phyloP scores from a whole-genome alignment of 2,888 invertebrate genomes.

The Chymomyza fuscimana region DNA sequence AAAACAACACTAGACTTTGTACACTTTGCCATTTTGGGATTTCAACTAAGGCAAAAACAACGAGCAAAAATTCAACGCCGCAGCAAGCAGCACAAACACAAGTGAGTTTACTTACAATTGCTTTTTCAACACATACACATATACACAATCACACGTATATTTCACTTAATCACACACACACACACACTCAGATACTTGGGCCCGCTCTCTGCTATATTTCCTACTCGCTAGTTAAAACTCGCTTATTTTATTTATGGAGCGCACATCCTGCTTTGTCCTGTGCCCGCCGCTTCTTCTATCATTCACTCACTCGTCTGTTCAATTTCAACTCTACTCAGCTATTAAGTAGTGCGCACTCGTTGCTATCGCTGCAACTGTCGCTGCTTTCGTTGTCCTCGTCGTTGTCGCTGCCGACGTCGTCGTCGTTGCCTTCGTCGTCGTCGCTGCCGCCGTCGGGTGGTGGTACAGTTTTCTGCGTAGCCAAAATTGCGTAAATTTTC shows the following conservation, averaged over 20 bases:
- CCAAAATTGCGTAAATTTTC: constrained; percentile 74
- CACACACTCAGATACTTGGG: constrained; percentile 23
- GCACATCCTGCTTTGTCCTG: constrained; percentile 29
- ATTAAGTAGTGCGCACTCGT: constrained; percentile 59
- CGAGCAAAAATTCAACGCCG: constrained; percentile 3
- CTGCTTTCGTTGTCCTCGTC: constrained; percentile 21
- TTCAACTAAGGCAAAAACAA: constrained; percentile 20
- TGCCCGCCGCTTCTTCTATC: background rate
- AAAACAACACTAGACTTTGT: background rate
- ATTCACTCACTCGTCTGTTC: background rate
- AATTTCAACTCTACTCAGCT: background rate
- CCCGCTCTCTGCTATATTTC: constrained; percentile 25
- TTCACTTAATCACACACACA: constrained; percentile 15
- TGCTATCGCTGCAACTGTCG: constrained; percentile 7
- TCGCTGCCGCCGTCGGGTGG: constrained; percentile 45
- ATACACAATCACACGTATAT: constrained; percentile 37
- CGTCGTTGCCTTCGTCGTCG: constrained; percentile 27
- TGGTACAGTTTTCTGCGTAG: constrained; percentile 74
- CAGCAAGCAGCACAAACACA: constrained; percentile 52
- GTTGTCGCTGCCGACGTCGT: constrained; percentile 10
- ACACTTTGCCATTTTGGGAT: constrained; percentile 2
- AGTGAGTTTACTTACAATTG: constrained; percentile 64
- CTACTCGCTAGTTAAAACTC: constrained; percentile 59
- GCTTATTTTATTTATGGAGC: constrained; percentile 31
- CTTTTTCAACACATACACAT: constrained; percentile 33